phyloP scores from a whole-genome alignment of 1,140 invertebrate species.

The Brachionus koreanus region DNA sequence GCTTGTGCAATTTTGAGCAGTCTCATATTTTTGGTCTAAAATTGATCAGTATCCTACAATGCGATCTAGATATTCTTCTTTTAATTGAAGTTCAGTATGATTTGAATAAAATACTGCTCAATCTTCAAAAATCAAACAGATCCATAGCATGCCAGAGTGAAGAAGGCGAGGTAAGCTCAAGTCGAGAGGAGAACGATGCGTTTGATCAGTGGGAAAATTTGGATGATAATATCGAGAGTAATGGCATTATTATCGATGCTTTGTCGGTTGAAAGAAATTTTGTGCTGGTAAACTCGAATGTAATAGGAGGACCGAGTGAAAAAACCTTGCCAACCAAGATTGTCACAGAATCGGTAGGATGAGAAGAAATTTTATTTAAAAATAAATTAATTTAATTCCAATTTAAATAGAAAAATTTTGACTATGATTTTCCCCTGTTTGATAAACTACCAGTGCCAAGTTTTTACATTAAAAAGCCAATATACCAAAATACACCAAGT shows the following conservation, averaged over 20 bases:
- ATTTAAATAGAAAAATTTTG: background rate
- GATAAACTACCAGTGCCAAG: constrained; percentile 13
- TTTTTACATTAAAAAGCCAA: background rate
- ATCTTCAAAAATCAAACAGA: constrained; percentile 48
- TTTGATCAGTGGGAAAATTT: constrained; percentile 1
- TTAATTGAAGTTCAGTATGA: constrained; percentile 57
- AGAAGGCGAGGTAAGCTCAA: background rate
- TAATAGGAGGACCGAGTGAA: constrained; percentile 56
- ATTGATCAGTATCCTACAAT: constrained; percentile 54
- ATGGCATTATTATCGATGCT: constrained; percentile 54
- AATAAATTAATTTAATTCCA: background rate
- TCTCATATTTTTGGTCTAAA: constrained; percentile 54
- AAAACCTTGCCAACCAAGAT: constrained; percentile 50
- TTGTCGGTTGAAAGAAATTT: constrained; percentile 57
- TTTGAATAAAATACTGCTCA: constrained; percentile 52
- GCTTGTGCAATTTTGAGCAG: constrained; percentile 57
- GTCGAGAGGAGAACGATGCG: background rate
- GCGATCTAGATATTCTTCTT: constrained; percentile 55
- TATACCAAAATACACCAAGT: background rate
- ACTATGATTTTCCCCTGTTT: constrained; percentile 6
- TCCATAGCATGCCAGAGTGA: background rate
- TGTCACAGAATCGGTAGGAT: constrained; percentile 45
- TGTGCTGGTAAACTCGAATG: constrained; percentile 54
- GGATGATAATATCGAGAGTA: background rate
- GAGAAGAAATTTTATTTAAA: background rate